Evolutionary conservation across 2,888 invertebrate species (phyloP), one percentile per base, ranked within the genome.

Genomic region (Xylophagus ater): DNA sequence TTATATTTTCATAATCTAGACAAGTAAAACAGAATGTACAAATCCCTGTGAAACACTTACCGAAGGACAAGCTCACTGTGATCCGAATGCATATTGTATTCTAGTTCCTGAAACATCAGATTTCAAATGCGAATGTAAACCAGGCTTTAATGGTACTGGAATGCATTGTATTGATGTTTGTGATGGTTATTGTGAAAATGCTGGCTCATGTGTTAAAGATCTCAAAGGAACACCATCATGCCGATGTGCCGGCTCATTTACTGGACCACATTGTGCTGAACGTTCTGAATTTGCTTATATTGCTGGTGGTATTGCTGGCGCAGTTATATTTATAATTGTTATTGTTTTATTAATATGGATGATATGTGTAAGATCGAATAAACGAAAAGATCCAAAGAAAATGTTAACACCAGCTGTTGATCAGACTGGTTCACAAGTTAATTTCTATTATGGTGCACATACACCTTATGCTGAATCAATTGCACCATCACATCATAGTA

Each of bases 251-350:
- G 90, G 92, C 3, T 90, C 90, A 46, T 93, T 89, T 65, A 90
- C 88, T 1, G 90, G 90, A 20, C 80, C 81, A 46, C 84, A 83
- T 49, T 92, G 90, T 57, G 74, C 81, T 3, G 87, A 88, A 53
- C 89, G 90, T 61, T 88, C 88, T n/a, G 88, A 90, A 58, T 90
- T 92, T 61, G 90, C 92, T 10, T 92, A 92, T 65, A 89, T 92
- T 45, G 90, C 89, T 36, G 90, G 90, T 31, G 92, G 92, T 8
- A 89, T 93, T 47, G 89, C 92, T 6, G 89, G 88, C 13, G 84
- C 87, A n/a, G 92, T 93, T 44, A 84, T 90, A 52, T 80, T 93
- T 55, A 83, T 92, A 51, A 90, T 93, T 56, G 79, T 93, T 64
- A 78, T 92, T 53, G 89, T 90, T 23, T 72, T 93, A 47, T 76